These are phyloP conservation scores for Aphelinus atriplicis DNA, from an alignment of 1,140 invertebrate genomes.

Conservation along the genomic window DNA sequence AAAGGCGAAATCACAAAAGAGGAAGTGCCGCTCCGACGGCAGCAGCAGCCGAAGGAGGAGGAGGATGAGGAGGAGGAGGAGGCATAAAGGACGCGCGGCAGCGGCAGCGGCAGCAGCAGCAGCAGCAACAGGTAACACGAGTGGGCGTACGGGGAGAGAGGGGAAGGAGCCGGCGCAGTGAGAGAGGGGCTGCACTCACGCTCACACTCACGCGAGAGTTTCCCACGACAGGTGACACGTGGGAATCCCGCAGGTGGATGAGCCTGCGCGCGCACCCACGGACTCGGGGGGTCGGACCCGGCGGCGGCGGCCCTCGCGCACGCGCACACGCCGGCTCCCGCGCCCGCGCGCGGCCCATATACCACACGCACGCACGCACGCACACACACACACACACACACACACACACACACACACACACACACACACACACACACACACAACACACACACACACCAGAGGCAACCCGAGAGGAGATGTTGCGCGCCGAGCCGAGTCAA, in stretches of 20 bases:
- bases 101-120: background rate
- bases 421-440: too few species aligned
- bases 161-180: constrained; percentile 16
- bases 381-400: background rate
- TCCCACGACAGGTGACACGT: constrained; percentile 66
- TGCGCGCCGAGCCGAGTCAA: too few species aligned
- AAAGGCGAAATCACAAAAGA: constrained; percentile 24
- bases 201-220: constrained; percentile 26
- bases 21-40: constrained; percentile 7
- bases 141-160: constrained; percentile 26
- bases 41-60: background rate
- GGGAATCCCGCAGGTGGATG: constrained; percentile 54
- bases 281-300: too few species aligned
- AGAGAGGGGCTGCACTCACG: background rate
- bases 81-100: constrained; percentile 8
- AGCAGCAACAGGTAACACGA: constrained; percentile 31
- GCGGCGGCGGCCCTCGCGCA: background rate
- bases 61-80: background rate
- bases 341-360: background rate
- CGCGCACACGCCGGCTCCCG: background rate
- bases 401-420: background rate
- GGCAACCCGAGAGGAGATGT: too few species aligned
- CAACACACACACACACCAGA: too few species aligned
- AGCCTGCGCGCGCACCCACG: constrained; percentile 47
- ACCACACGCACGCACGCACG: background rate